These are phyloP conservation scores for Bufotes viridis DNA, from an alignment of 2,797 vertebrate genomes.

Conservation along the genomic window DNA sequence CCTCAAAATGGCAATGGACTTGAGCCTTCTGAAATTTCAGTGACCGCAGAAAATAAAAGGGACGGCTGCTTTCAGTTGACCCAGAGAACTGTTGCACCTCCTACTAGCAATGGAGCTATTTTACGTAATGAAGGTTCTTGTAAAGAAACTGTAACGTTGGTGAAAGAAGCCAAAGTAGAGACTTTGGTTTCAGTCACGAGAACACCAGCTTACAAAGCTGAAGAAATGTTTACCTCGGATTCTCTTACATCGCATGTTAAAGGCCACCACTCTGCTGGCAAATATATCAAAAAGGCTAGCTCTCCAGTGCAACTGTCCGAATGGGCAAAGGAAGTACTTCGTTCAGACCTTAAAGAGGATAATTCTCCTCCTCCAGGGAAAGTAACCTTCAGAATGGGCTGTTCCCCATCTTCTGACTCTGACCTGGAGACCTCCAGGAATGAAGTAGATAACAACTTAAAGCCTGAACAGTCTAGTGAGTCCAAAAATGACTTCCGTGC, in stretches of 20 bases:
- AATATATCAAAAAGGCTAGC: slow-evolving; percentile 13
- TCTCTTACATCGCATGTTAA: slow-evolving; percentile 56
- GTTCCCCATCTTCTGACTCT: slow-evolving; percentile 78
- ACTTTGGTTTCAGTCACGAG: slow-evolving; percentile 44
- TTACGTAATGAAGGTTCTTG: not conserved
- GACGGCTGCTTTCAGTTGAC: not conserved
- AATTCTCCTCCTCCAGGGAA: slow-evolving; percentile 70
- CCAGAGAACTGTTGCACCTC: not conserved
- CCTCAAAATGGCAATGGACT: slow-evolving; percentile 22
- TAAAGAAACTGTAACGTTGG: slow-evolving; percentile 54
- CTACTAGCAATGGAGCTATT: slow-evolving; percentile 5
- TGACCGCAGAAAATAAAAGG: slow-evolving; percentile 53
- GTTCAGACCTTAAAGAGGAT: slow-evolving; percentile 67
- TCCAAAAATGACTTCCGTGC: slow-evolving; percentile 51
- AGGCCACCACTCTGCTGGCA: slow-evolving; percentile 47
- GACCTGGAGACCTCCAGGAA: slow-evolving; percentile 73
- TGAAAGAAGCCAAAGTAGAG: slow-evolving; percentile 61
- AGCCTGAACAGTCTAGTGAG: slow-evolving; percentile 51
- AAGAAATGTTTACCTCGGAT: slow-evolving; percentile 57
- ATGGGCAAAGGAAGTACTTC: slow-evolving; percentile 67
- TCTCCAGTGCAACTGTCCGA: slow-evolving; percentile 61
- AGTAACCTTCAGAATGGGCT: slow-evolving; percentile 85
- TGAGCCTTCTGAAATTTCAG: slow-evolving; percentile 53
- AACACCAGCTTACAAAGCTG: slow-evolving; percentile 47
- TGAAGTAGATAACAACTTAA: slow-evolving; percentile 69